Evolutionary conservation across 2,888 invertebrate species (phyloP), one percentile per base, ranked within the genome.

Genomic region (Reticulitermes lucifugus): DNA sequence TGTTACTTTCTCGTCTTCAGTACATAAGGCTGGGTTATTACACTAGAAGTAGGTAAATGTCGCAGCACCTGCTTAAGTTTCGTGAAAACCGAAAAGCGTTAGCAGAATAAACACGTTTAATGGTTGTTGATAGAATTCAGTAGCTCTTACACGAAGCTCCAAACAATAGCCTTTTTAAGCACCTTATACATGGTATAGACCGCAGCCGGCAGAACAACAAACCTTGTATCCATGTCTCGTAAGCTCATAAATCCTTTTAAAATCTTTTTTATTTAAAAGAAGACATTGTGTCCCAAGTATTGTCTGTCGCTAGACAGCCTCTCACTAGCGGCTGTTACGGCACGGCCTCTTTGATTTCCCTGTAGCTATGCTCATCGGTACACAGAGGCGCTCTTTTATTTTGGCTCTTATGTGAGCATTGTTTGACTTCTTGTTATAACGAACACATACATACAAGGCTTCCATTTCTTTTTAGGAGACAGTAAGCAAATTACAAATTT

Each of bases 221-320:
- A 14, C 65, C 25, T 65, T 25, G n/a, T 65, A 65, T 10, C 65
- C 65, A 65, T n/a, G 65, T 65, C 65, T 65, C 65, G 65, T 65
- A 65, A n/a, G 2, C 55, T 65, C 65, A 14, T 65, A 65, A 65
- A 65, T n/a, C n/a, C n/a, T n/a, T 65, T 65, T 2, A 10, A 25
- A n/a, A 25, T 25, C 46, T 65, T 65, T 65, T 65, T 65, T 65
- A 65, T 65, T 65, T 65, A 65, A 65, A 65, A n/a, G 65, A 65
- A 65, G 65, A 65, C 65, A n/a, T 65, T 65, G 65, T 65, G 25
- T n/a, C 25, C 25, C 65, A 6, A n/a, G 25, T 65, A 65, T 65
- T 65, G 65, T 65, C 65, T 4, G 25, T 65, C 65, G n/a, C 25
- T 10, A 4, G 65, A 25, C 65, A 4, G 25, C 14, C 55, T 18